Percentiles rank a stretch among this genome's conserved stretches.
phyloP scores from a whole-genome alignment of 2,113 vertebrate genomes.

The Butorides virescens region DNA sequence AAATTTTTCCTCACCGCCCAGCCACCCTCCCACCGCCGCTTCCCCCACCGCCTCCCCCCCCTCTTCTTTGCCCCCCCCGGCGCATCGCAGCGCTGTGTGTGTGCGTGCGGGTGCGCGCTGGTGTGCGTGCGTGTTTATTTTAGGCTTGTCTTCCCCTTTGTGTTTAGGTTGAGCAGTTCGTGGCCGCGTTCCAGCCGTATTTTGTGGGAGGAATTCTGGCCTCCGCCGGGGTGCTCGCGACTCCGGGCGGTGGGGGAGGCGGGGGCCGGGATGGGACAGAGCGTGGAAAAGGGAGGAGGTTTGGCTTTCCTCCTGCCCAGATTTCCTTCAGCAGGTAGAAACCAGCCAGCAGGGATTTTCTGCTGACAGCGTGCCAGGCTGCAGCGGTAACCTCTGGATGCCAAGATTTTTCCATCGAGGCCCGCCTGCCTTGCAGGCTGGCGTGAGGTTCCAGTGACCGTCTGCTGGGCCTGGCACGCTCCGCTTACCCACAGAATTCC shows the following conservation, averaged over 20 bases:
- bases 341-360: conserved; percentile 41
- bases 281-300: conserved; percentile 11
- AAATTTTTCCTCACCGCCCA: conserved; percentile 61
- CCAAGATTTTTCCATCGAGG: background rate
- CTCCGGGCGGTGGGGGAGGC: background rate
- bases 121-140: conserved; percentile 21
- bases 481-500: background rate
- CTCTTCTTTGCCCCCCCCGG: no score
- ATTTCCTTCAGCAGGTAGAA: conserved; percentile 32
- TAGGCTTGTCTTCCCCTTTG: background rate
- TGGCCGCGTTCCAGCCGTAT: background rate
- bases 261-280: background rate
- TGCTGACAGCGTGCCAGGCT: conserved; percentile 17
- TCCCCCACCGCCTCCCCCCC: background rate
- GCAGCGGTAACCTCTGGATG: background rate
- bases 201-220: conserved; percentile 18
- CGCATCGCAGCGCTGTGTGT: background rate
- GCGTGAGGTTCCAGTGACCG: background rate
- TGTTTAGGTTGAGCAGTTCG: background rate
- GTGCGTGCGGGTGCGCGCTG: background rate
- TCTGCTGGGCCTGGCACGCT: background rate
- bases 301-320: background rate
- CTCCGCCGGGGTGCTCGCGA: background rate
- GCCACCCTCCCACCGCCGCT: background rate
- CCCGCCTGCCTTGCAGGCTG: background rate